Percentiles rank a stretch among this genome's conserved stretches.
Evolutionary conservation across 2,888 invertebrate species (phyloP).

Genomic region (Auanema sp.): DNA sequence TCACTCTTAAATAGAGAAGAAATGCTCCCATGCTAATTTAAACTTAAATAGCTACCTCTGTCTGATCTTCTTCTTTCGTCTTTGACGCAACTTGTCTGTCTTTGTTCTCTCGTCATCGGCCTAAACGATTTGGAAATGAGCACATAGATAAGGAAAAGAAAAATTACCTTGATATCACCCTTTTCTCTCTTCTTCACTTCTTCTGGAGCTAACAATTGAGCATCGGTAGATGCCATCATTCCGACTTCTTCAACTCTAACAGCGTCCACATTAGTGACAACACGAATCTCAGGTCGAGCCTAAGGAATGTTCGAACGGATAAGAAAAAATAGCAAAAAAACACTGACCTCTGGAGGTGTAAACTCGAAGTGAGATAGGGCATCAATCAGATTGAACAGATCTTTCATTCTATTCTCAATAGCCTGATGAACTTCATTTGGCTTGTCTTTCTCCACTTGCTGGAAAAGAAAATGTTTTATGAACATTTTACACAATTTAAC

Average conservation of each 20-base stretch:
- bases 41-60: slow-evolving; percentile 70
- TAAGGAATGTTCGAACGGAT: slow-evolving; percentile 5
- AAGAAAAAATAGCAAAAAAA: neutral
- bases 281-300: slow-evolving; percentile 80
- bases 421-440: slow-evolving; percentile 78
- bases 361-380: slow-evolving; percentile 91
- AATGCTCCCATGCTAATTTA: neutral
- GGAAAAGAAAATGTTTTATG: slow-evolving; percentile 15
- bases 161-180: slow-evolving; percentile 69
- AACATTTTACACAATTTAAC: neutral
- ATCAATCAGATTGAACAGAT: slow-evolving; percentile 83
- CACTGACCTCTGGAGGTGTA: slow-evolving; percentile 72
- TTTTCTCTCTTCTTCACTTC: slow-evolving; percentile 56
- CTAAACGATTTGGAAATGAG: slow-evolving; percentile 10
- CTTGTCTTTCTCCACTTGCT: slow-evolving; percentile 62
- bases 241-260: slow-evolving; percentile 93
- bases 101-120: slow-evolving; percentile 78
- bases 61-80: slow-evolving; percentile 82
- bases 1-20: slow-evolving; percentile 19
- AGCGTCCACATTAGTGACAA: slow-evolving; percentile 86
- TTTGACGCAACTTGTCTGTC: slow-evolving; percentile 85
- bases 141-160: neutral
- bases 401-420: slow-evolving; percentile 77
- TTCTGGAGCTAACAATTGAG: slow-evolving; percentile 56
- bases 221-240: slow-evolving; percentile 73